Conservation (phyloP, 2,888 invertebrate species). For the Perizoma flavofasciatum region DNA sequence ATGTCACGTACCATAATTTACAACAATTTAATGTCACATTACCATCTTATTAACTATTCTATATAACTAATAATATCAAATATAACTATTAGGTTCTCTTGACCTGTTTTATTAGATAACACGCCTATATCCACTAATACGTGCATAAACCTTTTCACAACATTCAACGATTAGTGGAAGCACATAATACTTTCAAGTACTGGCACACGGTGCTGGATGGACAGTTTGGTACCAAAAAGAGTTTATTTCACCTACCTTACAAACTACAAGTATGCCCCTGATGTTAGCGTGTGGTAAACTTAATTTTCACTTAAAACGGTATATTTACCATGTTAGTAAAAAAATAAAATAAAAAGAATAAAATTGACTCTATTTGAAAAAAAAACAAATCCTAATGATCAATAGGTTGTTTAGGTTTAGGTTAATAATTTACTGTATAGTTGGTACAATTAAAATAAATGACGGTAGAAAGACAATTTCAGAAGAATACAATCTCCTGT, state of each 20-base stretch:
- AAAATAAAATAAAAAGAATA: too few relatives aligned
- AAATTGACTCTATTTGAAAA: too few relatives aligned
- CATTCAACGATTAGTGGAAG: conserved; percentile 66
- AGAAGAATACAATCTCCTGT: too few relatives aligned
- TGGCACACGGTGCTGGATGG: conserved; percentile 33
- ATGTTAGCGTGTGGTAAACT: too few relatives aligned
- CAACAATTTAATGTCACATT: conserved; percentile 24
- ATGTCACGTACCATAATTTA: not conserved
- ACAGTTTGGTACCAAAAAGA: not conserved
- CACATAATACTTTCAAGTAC: conserved; percentile 53
- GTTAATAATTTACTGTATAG: too few relatives aligned
- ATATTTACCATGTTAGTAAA: too few relatives aligned
- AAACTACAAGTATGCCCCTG: not conserved
- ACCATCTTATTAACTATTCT: conserved; percentile 23
- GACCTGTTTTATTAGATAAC: conserved; percentile 39
- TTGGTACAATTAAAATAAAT: too few relatives aligned
- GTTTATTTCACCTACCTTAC: not conserved
- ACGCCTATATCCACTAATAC: conserved; percentile 40
- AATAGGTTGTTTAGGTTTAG: too few relatives aligned
- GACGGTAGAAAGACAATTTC: too few relatives aligned
- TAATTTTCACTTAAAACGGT: too few relatives aligned
- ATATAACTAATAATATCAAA: conserved; percentile 29
- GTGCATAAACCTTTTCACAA: conserved; percentile 56
- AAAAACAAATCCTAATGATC: too few relatives aligned
- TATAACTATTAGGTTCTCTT: conserved; percentile 29